These are phyloP conservation scores for Enteromius radiatus DNA, from an alignment of 2,797 vertebrate species.

Conservation along the genomic window DNA sequence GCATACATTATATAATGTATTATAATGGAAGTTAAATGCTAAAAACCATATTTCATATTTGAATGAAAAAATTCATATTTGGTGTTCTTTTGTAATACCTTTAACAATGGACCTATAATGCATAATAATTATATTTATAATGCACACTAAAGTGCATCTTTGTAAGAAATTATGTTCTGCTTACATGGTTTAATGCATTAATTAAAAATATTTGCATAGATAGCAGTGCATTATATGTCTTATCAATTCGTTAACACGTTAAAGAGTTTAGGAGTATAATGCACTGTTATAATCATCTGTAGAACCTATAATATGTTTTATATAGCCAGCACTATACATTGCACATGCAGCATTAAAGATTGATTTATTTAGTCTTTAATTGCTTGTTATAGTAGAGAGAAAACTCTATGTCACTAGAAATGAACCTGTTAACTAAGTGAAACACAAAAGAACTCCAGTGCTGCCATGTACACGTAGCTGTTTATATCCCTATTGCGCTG, in stretches of 20 bases:
- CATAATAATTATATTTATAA: not conserved
- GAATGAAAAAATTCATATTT: not conserved
- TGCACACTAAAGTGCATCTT: not conserved
- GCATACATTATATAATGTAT: not conserved
- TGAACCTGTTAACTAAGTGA: not conserved
- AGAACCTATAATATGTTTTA: not conserved
- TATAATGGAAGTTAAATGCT: not conserved
- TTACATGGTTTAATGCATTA: not conserved
- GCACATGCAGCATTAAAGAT: not conserved
- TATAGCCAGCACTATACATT: not conserved
- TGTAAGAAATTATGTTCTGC: not conserved
- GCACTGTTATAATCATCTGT: not conserved
- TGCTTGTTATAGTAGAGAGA: not conserved
- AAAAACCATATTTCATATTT: no score
- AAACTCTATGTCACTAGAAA: not conserved
- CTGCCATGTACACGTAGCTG: slow-evolving; percentile 1
- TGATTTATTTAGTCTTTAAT: no score
- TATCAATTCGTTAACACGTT: not conserved
- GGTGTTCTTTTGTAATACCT: not conserved
- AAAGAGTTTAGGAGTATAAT: not conserved
- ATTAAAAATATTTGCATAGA: not conserved
- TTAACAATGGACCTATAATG: not conserved
- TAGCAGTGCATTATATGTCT: not conserved
- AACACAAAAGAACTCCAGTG: slow-evolving; percentile 1
- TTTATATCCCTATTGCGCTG: slow-evolving; percentile 20